Base-by-base conservation (phyloP, 2,113 vertebrate species). In the Mesoclemmys tuberculata region DNA sequence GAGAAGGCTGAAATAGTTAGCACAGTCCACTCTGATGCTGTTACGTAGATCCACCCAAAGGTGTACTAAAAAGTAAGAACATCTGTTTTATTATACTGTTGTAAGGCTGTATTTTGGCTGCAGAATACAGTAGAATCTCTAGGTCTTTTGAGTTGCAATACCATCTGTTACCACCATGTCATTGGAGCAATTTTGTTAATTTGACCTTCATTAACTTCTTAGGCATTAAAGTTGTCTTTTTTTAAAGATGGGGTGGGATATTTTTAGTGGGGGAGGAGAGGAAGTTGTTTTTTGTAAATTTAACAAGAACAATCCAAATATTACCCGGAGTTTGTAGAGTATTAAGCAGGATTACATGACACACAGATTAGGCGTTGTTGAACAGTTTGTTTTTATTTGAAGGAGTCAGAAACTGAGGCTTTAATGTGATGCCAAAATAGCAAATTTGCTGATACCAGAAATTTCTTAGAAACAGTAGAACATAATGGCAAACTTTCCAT, bases 271-370 rank as follows among this genome's bases (percentile, higher is more conserved):
- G 89, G 85, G 0, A 89, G 85, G 29, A 86, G 19, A 91, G 52
- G 80, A 93, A 95, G 75, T 95, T 49, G 9, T 49, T 10, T 49
- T 49, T 10, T 49, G 9, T 52, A 97, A 95, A 97, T 98, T 98
- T 98, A 98, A 97, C 49, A 52, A 52, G 98, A 98, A 98, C 97
- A 96, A 92, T 97, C 96, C 98, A 97, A 97, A 97, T 96, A 96
- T 97, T 98, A 97, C 97, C 97, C 96, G 96, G 97, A 98, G 98
- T 98, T 98, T 98, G 97, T 94, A 97, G 96, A 96, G 97, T 98
- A 97, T 96, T 98, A 98, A 98, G 97, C 96, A 92, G 98, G 98
- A 98, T 99, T 99, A 98, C 97, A 87, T 97, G 97, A 97, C 96
- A 96, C 94, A 93, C 48, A 96, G 98, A 98, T 98, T 98, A 98